These are phyloP conservation scores for Lasioglossum albipes DNA, from an alignment of 1,140 invertebrate genomes.

Conservation along the genomic window DNA sequence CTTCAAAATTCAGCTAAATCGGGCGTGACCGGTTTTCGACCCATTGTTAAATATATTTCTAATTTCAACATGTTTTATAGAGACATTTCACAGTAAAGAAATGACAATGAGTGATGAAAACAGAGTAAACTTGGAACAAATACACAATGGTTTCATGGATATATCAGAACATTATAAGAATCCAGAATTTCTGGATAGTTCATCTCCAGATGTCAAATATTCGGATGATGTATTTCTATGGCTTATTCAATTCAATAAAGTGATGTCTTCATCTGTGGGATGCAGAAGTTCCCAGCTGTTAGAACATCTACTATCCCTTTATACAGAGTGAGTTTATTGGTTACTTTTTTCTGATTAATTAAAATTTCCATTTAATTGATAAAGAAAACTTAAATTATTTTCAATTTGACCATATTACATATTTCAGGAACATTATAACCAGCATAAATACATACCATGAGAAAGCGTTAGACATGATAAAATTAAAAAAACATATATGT, in stretches of 20 bases:
- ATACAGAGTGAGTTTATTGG: slow-evolving; percentile 61
- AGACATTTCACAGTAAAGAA: slow-evolving; percentile 14
- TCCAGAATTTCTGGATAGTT: slow-evolving; percentile 10
- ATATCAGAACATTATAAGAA: slow-evolving; percentile 10
- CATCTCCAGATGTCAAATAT: slow-evolving; percentile 7
- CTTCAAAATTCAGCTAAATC: too few relatives aligned
- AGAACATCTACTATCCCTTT: slow-evolving; percentile 61
- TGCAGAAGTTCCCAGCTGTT: slow-evolving; percentile 62
- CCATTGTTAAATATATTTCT: neutral
- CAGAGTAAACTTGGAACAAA: slow-evolving; percentile 25
- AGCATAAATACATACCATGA: slow-evolving; percentile 41
- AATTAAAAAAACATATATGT: slow-evolving; percentile 68
- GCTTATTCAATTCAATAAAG: slow-evolving; percentile 64
- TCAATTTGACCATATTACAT: slow-evolving; percentile 14
- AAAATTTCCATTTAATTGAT: slow-evolving; percentile 10
- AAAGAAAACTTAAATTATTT: neutral
- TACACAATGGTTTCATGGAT: slow-evolving; percentile 6
- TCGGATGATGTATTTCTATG: slow-evolving; percentile 62
- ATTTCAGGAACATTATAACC: slow-evolving; percentile 69
- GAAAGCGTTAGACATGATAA: slow-evolving; percentile 41
- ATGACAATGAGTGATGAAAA: slow-evolving; percentile 24
- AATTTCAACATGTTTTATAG: slow-evolving; percentile 27
- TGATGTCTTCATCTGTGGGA: slow-evolving; percentile 57
- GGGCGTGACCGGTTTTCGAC: too few relatives aligned
- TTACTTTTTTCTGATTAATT: neutral